Percentiles rank a stretch among this genome's conserved stretches.
Conservation (phyloP, 2,113 vertebrate species). For the Leucopsar rothschildi region DNA sequence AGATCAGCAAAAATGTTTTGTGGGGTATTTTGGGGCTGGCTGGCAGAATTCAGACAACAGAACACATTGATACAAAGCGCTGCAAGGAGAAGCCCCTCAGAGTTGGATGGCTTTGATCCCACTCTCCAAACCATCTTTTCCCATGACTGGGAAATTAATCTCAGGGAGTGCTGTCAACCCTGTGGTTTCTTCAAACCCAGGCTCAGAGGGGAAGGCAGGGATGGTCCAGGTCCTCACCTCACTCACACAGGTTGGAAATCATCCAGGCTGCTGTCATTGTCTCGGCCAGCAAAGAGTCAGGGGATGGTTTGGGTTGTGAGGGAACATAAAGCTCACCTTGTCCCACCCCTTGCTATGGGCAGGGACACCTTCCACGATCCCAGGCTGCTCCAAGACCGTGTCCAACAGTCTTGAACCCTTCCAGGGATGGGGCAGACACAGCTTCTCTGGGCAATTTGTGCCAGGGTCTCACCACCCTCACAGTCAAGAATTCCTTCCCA, state of each 20-base stretch:
- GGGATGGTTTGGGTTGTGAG: not conserved
- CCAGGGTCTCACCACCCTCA: rapidly evolving
- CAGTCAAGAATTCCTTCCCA: not conserved
- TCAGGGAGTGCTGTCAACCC: not conserved
- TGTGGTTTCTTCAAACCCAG: not conserved
- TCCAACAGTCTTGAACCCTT: not conserved
- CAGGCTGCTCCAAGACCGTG: not conserved
- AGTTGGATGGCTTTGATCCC: not conserved
- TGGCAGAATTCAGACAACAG: not conserved
- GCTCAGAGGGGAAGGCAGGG: no score
- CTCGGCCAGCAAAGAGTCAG: rapidly evolving
- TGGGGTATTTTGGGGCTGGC: not conserved
- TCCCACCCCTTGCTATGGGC: not conserved
- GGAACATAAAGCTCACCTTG: not conserved
- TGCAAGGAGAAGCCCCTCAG: not conserved
- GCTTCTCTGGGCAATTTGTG: not conserved
- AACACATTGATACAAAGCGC: rapidly evolving
- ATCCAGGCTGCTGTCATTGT: not conserved
- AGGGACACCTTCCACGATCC: rapidly evolving
- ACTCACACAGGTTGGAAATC: rapidly evolving
- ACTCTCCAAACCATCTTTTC: not conserved
- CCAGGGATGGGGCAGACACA: not conserved
- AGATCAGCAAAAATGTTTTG: not conserved
- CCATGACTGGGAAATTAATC: rapidly evolving
- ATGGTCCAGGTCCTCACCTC: not conserved